Evolutionary conservation across 2,797 vertebrate genomes (phyloP).

Genomic region (Gallinago stenura): DNA sequence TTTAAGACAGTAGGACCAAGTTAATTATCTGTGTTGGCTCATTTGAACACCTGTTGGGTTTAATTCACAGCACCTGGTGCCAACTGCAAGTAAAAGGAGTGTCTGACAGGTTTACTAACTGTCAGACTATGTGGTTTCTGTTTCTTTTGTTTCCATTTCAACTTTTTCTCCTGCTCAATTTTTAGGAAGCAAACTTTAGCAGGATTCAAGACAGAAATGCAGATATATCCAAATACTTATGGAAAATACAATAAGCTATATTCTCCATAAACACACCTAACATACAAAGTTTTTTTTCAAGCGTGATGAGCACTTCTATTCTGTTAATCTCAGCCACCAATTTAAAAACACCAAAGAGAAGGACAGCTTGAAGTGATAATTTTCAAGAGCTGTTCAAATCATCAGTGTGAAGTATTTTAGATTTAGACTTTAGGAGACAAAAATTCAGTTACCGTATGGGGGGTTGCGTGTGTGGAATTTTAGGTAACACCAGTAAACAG

Average conservation of each 20-base stretch:
- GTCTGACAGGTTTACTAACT: neutral
- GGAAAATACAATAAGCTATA: neutral
- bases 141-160: constrained; percentile 32
- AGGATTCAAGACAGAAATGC: neutral
- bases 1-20: constrained; percentile 60
- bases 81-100: neutral
- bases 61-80: constrained; percentile 57
- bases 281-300: neutral
- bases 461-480: fast-evolving
- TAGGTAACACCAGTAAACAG: neutral
- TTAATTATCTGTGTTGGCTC: constrained; percentile 58
- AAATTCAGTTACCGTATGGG: neutral
- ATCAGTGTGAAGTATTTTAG: neutral
- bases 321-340: neutral
- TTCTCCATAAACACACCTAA: neutral
- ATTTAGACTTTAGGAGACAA: neutral
- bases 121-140: neutral
- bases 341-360: neutral
- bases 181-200: neutral
- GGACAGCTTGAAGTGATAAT: neutral
- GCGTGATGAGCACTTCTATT: neutral
- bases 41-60: constrained; percentile 67
- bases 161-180: neutral
- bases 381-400: neutral
- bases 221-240: neutral